Conservation (phyloP, 2,888 invertebrate species). For the Halocaridina rubra region DNA sequence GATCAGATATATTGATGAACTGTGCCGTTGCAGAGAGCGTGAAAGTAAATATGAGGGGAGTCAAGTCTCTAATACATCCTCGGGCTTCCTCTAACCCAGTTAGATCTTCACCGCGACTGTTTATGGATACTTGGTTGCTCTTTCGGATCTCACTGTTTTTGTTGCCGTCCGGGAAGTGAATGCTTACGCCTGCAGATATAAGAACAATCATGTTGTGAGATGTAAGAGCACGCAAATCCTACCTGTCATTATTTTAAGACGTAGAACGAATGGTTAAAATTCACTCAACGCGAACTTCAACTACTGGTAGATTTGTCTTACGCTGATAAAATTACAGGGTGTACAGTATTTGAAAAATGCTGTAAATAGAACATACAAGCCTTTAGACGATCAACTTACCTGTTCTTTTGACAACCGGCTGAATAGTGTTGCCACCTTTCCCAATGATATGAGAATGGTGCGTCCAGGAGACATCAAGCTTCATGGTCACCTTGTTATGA, state of each 20-base stretch:
- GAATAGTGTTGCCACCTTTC: slow-evolving; percentile 83
- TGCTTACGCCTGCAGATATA: slow-evolving; percentile 83
- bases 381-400: too few relatives aligned
- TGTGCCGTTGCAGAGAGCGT: slow-evolving; percentile 77
- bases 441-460: slow-evolving; percentile 99
- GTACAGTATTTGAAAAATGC: too few relatives aligned
- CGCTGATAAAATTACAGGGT: too few relatives aligned
- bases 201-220: not conserved
- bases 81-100: slow-evolving; percentile 90
- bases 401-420: slow-evolving; percentile 91
- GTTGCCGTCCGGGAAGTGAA: slow-evolving; percentile 98
- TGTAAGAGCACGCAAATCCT: not conserved
- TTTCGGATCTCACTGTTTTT: slow-evolving; percentile 76
- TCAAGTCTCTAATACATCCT: slow-evolving; percentile 81
- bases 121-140: slow-evolving; percentile 95
- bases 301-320: too few relatives aligned
- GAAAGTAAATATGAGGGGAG: slow-evolving; percentile 92
- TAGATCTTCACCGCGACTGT: slow-evolving; percentile 73
- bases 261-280: too few relatives aligned
- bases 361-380: not conserved
- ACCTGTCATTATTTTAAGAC: not conserved
- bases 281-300: too few relatives aligned
- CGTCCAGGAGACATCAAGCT: slow-evolving; percentile 97
- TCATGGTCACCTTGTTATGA: slow-evolving; percentile 80
- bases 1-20: slow-evolving; percentile 45